phyloP scores from a whole-genome alignment of 2,113 vertebrate species.

The Gobius niger region DNA sequence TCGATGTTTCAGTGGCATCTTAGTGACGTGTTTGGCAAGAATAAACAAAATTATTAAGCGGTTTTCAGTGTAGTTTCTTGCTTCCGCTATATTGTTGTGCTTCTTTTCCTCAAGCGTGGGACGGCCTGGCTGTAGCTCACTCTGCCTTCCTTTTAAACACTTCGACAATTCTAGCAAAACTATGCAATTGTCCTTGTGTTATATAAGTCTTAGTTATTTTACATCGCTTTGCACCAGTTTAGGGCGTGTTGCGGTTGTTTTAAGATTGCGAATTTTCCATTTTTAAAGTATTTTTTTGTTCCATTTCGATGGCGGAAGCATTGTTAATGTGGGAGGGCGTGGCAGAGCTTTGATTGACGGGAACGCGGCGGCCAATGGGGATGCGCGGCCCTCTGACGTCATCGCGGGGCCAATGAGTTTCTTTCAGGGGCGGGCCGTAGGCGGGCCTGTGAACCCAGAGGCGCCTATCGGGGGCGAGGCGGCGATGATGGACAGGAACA shows the following conservation, averaged over 20 bases:
- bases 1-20: neutral
- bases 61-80: neutral
- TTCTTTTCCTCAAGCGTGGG: constrained; percentile 50
- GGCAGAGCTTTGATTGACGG: constrained; percentile 46
- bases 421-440: neutral
- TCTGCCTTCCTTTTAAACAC: constrained; percentile 29
- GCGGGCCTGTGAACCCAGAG: neutral
- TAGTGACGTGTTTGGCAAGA: neutral
- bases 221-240: accelerated
- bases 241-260: neutral
- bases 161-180: neutral
- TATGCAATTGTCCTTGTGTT: neutral
- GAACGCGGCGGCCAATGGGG: constrained; percentile 30
- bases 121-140: constrained; percentile 44
- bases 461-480: constrained; percentile 60
- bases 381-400: constrained; percentile 15
- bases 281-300: constrained; percentile 48
- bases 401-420: constrained; percentile 19
- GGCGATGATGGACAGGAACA: constrained; percentile 64
- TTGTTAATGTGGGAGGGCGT: constrained; percentile 58
- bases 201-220: too few species aligned
- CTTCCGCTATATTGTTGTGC: constrained; percentile 25
- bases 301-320: constrained; percentile 76
- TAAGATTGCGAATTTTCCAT: neutral
- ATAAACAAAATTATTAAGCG: neutral